phyloP scores from a whole-genome alignment of 2,113 vertebrate species.

The Mus pahari region DNA sequence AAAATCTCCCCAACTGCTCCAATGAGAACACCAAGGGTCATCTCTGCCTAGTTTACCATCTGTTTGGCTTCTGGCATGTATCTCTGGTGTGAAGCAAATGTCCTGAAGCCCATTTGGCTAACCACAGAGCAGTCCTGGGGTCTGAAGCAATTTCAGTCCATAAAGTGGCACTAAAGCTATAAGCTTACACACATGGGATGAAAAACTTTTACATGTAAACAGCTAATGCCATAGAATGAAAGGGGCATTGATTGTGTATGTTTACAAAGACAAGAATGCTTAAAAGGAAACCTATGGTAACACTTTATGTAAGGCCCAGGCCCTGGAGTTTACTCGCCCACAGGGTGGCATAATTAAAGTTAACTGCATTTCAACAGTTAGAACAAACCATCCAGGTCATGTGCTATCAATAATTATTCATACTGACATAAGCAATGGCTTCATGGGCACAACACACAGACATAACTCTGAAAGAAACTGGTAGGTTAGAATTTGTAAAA shows the following conservation, averaged over 20 bases:
- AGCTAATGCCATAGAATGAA: neutral
- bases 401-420: neutral
- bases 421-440: neutral
- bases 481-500: slow-evolving; percentile 36
- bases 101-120: slow-evolving; percentile 85
- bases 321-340: neutral
- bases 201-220: slow-evolving; percentile 68
- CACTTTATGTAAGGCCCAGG: neutral
- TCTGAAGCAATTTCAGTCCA: slow-evolving; percentile 82
- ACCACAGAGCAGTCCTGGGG: slow-evolving; percentile 81
- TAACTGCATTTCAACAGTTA: neutral
- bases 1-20: slow-evolving; percentile 88
- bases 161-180: slow-evolving; percentile 61
- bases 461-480: neutral
- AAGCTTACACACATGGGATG: neutral
- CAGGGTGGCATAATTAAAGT: neutral
- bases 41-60: slow-evolving; percentile 88
- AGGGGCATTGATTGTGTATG: neutral
- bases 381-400: neutral
- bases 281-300: slow-evolving; percentile 34
- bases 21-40: slow-evolving; percentile 89
- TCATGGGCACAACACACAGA: neutral
- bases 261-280: neutral
- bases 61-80: slow-evolving; percentile 88
- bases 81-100: slow-evolving; percentile 83